Percentiles rank a stretch among this genome's conserved stretches.
Evolutionary conservation across 2,113 vertebrate species (phyloP).

Genomic region (Arizona elegans): DNA sequence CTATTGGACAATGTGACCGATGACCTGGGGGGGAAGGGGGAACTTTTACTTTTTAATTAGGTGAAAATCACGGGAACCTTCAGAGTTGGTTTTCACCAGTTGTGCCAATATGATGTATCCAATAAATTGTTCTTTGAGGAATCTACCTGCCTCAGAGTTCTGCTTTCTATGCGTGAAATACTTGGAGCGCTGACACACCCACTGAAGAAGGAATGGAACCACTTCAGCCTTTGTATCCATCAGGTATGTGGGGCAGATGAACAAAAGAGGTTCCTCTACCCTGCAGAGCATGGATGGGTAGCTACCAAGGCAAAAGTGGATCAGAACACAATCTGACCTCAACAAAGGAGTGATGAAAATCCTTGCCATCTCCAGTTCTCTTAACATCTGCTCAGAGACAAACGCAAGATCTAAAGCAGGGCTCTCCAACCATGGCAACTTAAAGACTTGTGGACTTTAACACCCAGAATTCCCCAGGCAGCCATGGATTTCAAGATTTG

Average conservation of each 20-base stretch:
- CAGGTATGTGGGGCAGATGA: background rate
- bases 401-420: background rate
- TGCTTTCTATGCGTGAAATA: too few species aligned
- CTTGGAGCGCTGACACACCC: too few species aligned
- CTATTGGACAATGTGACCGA: too few species aligned
- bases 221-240: background rate
- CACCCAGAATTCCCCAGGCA: too few species aligned
- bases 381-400: background rate
- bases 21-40: too few species aligned
- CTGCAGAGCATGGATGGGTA: background rate
- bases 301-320: background rate
- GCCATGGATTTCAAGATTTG: too few species aligned
- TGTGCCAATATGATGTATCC: too few species aligned
- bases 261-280: background rate
- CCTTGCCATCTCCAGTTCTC: background rate
- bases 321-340: background rate
- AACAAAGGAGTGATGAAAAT: background rate
- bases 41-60: too few species aligned
- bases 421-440: background rate
- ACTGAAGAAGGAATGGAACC: background rate
- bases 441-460: background rate
- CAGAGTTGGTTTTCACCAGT: too few species aligned
- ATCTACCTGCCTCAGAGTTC: too few species aligned
- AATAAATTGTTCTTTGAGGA: too few species aligned
- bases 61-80: too few species aligned